A percentile compares a stretch with the other conserved stretches of the same genome.
Evolutionary conservation across 2,888 invertebrate genomes (phyloP).

Genomic region (Petrolisthes cinctipes): DNA sequence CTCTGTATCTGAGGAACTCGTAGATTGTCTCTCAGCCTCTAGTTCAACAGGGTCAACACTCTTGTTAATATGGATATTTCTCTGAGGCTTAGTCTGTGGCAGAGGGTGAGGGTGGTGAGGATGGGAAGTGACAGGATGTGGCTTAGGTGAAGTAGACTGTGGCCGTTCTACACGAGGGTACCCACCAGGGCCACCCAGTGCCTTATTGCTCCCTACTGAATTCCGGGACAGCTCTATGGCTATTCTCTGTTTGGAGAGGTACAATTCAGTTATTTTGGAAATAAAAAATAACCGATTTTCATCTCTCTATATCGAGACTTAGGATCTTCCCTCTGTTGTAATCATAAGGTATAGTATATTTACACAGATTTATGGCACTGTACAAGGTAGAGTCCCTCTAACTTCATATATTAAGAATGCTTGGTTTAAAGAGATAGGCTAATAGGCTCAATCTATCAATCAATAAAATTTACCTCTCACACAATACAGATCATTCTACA

Average conservation of each 20-base stretch:
- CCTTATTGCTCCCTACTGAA: conserved; percentile 63
- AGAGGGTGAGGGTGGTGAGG: conserved; percentile 61
- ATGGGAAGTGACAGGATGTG: conserved; percentile 35
- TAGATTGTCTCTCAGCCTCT: conserved; percentile 65
- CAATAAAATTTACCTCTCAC: too few species aligned
- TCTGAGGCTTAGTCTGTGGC: conserved; percentile 59
- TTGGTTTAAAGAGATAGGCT: too few species aligned
- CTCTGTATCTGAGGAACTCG: conserved; percentile 65
- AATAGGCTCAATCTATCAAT: too few species aligned
- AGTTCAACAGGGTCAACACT: conserved; percentile 59
- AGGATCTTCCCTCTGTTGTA: not conserved
- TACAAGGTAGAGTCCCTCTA: too few species aligned
- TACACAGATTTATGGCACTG: not conserved
- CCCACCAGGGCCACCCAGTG: conserved; percentile 26
- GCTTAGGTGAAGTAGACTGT: conserved; percentile 62
- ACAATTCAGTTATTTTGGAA: too few species aligned
- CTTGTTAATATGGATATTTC: conserved; percentile 49
- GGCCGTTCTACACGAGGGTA: conserved; percentile 52
- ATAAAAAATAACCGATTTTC: too few species aligned
- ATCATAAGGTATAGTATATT: not conserved
- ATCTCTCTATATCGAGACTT: too few species aligned
- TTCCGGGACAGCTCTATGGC: conserved; percentile 69
- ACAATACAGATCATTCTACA: too few species aligned
- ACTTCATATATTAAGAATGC: too few species aligned
- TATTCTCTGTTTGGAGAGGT: conserved; percentile 67